These are phyloP conservation scores for Aporophyla lueneburgensis DNA, from an alignment of 2,888 invertebrate species.

Conservation along the genomic window DNA sequence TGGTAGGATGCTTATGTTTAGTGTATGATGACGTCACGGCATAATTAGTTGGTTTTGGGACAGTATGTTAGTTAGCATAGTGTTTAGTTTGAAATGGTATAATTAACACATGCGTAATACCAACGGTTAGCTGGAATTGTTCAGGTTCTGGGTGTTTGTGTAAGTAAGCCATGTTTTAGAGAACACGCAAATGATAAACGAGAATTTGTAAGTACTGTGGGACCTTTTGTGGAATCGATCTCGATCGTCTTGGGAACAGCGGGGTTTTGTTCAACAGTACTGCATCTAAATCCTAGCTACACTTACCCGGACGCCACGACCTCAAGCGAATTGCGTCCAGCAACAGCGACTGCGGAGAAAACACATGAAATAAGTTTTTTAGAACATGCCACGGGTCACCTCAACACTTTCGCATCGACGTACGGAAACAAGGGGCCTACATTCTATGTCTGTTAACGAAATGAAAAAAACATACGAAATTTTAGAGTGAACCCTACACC, in stretches of 20 bases:
- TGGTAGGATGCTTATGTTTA: constrained; percentile 46
- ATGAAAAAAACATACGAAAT: too few species aligned
- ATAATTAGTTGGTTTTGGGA: constrained; percentile 62
- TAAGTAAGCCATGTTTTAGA: constrained; percentile 3
- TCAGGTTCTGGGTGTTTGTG: neutral
- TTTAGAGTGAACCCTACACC: too few species aligned
- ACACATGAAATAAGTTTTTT: neutral
- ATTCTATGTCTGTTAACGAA: too few species aligned
- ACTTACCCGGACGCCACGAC: neutral
- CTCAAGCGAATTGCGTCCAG: too few species aligned
- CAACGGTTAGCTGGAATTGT: constrained; percentile 23
- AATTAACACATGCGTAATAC: constrained; percentile 40
- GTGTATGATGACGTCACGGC: constrained; percentile 54
- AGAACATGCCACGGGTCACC: neutral
- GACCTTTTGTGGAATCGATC: neutral
- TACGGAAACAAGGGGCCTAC: neutral
- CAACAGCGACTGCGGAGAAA: neutral
- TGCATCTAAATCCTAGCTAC: neutral
- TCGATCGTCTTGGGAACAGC: neutral
- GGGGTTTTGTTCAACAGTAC: neutral
- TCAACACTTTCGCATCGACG: too few species aligned
- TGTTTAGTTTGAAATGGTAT: constrained; percentile 47
- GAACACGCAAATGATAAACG: constrained; percentile 3
- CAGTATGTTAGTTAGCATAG: constrained; percentile 54
- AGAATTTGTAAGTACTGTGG: neutral